These are phyloP conservation scores for Cremastinae sp. DNA, from an alignment of 2,888 invertebrate species.

Conservation along the genomic window DNA sequence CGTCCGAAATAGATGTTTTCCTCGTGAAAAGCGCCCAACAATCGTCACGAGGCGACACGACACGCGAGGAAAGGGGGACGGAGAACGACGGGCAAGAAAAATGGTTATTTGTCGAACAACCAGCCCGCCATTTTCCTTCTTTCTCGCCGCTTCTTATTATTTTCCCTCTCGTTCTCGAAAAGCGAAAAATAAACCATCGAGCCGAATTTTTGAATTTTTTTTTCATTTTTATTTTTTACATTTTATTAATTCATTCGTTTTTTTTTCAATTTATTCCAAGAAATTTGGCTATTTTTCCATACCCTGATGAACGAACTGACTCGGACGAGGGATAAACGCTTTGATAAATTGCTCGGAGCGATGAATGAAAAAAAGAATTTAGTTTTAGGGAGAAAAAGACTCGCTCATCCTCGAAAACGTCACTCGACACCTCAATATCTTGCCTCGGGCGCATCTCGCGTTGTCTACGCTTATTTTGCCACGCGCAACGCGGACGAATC, in stretches of 20 bases:
- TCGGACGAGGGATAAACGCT: not conserved
- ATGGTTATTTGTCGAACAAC: constrained; percentile 15
- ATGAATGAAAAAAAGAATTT: constrained; percentile 35
- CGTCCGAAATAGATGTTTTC: constrained; percentile 56
- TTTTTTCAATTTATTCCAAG: not conserved
- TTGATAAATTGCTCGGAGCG: no score
- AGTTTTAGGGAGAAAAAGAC: no score
- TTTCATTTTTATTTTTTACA: constrained; percentile 57
- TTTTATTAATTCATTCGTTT: not conserved
- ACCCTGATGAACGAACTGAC: not conserved
- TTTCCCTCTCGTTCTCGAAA: constrained; percentile 14
- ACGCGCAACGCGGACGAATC: not conserved
- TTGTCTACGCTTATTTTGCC: not conserved
- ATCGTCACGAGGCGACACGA: constrained; percentile 42
- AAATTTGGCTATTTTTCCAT: not conserved
- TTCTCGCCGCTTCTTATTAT: not conserved
- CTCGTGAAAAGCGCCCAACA: constrained; percentile 39
- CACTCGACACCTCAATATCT: constrained; percentile 42
- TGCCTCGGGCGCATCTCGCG: constrained; percentile 18
- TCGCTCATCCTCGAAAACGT: constrained; percentile 17
- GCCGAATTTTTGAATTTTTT: constrained; percentile 66
- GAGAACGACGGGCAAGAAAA: constrained; percentile 3
- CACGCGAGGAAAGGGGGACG: constrained; percentile 7
- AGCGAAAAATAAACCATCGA: constrained; percentile 67
- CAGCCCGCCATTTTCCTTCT: constrained; percentile 4